Conservation (phyloP, 2,888 invertebrate genomes). For the Diaperis boleti region DNA sequence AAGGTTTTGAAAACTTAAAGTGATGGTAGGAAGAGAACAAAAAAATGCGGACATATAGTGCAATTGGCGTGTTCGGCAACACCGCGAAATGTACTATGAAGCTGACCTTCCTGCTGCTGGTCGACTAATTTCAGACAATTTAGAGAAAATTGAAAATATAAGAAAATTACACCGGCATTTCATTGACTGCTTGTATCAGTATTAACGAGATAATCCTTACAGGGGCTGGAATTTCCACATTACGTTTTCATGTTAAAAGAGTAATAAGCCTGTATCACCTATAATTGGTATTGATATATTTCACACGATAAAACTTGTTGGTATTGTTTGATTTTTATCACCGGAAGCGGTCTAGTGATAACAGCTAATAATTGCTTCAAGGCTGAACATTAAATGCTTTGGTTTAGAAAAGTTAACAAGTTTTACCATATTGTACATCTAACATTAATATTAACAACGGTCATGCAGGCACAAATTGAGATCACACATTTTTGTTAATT, state of each 20-base stretch:
- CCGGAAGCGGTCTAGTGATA: constrained; percentile 24
- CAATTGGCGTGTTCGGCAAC: constrained; percentile 7
- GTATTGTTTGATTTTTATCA: constrained; percentile 26
- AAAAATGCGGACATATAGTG: constrained; percentile 7
- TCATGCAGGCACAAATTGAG: constrained; percentile 2
- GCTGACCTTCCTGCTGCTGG: constrained; percentile 44
- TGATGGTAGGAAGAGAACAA: neutral
- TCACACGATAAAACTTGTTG: constrained; percentile 1
- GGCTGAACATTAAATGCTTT: constrained; percentile 13
- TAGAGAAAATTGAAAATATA: constrained; percentile 50
- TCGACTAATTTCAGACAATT: constrained; percentile 54
- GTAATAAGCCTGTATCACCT: too few relatives aligned
- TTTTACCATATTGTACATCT: neutral
- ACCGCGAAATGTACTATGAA: constrained; percentile 4
- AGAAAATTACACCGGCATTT: constrained; percentile 54
- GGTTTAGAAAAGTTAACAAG: constrained; percentile 10
- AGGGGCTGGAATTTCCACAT: too few relatives aligned
- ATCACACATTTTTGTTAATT: too few relatives aligned
- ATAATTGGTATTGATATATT: constrained; percentile 5
- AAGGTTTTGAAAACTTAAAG: neutral
- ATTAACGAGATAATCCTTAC: too few relatives aligned
- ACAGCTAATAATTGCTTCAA: constrained; percentile 28
- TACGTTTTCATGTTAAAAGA: too few relatives aligned
- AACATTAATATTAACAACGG: constrained; percentile 13
- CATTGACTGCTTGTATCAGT: too few relatives aligned